Conservation (phyloP, 2,797 vertebrate species). For the Xerus rutilus region DNA sequence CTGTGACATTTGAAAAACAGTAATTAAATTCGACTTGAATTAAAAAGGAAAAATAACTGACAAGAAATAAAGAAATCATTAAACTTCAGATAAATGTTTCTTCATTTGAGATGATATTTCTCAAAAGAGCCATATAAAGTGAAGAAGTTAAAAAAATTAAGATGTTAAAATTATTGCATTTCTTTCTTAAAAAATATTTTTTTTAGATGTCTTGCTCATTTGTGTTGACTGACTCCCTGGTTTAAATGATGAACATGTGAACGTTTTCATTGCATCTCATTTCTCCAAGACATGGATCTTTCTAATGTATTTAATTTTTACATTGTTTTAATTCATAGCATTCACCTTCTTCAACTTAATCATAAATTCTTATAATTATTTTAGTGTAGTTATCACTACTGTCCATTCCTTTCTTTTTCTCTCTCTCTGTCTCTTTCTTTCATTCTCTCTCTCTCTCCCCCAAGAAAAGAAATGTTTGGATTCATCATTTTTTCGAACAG, state of each 20-base stretch:
- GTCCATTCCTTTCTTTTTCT: background rate
- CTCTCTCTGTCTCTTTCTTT: too few relatives aligned
- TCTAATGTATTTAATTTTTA: background rate
- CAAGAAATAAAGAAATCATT: conserved; percentile 22
- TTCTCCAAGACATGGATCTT: background rate
- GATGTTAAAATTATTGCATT: background rate
- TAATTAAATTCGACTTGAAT: conserved; percentile 38
- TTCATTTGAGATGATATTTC: background rate
- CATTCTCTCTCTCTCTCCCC: too few relatives aligned
- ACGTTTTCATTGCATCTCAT: background rate
- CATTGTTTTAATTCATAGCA: background rate
- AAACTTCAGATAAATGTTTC: conserved; percentile 17
- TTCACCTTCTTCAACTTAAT: background rate
- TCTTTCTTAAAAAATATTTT: background rate
- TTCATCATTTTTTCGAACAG: background rate
- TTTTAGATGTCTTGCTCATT: background rate
- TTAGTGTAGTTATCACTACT: background rate
- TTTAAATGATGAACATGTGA: background rate
- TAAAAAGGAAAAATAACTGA: conserved; percentile 37
- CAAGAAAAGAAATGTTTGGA: background rate
- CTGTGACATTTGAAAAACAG: background rate
- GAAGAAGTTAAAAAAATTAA: background rate
- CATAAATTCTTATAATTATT: background rate
- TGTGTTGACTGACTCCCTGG: background rate
- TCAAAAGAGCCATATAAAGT: background rate